Evolutionary conservation across 1,140 invertebrate species (phyloP).

Genomic region (Sipha flava): DNA sequence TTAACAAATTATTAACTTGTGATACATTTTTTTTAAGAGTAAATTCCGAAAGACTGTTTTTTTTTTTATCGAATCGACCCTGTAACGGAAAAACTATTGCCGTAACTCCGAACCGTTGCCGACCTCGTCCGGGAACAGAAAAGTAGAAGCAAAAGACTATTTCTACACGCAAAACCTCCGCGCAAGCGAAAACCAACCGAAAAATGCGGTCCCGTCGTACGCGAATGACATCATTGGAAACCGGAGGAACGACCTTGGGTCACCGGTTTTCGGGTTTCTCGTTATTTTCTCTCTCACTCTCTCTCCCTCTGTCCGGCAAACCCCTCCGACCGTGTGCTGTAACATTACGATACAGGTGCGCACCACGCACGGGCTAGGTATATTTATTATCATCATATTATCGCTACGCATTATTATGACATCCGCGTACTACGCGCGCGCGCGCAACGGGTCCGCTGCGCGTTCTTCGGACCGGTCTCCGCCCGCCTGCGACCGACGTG

Average conservation of each 20-base stretch:
- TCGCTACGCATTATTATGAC: constrained; percentile 8
- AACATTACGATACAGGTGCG: no score
- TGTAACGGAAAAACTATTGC: no score
- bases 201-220: no score
- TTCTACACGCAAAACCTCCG: no score
- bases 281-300: not conserved
- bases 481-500: not conserved
- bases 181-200: no score
- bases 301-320: not conserved
- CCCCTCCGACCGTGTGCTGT: not conserved
- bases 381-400: not conserved
- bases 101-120: no score
- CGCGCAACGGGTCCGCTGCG: not conserved
- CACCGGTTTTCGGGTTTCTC: not conserved
- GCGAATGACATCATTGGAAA: not conserved
- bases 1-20: no score
- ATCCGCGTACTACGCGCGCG: not conserved
- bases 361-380: not conserved
- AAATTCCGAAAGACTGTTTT: no score
- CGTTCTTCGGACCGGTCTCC: not conserved
- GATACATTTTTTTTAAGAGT: no score
- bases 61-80: no score
- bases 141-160: no score
- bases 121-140: no score
- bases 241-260: not conserved